Evolutionary conservation across 2,113 vertebrate species (phyloP), one percentile per base, ranked within the genome.

Genomic region (Pitta sordida): DNA sequence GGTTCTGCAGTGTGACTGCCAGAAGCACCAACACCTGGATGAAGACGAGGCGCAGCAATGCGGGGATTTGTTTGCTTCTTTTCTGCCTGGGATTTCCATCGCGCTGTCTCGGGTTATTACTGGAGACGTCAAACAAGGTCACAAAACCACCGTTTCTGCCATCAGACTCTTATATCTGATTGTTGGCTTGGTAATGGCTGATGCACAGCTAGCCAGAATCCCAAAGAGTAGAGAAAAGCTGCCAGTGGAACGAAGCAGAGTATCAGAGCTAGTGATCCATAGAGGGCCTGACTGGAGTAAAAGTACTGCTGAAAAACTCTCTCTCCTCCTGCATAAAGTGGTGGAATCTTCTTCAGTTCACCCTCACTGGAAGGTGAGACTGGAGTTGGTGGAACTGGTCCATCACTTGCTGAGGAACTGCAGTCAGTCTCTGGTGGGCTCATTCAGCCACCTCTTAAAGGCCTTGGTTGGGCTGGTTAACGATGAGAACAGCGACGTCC

Each of bases 351-450:
- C 97, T 27, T 98, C 98, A 1, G 96, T 97, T n/a, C 98, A 99
- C 85, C 98, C 97, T 5, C 99, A 99, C 96, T 99, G 99, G 99
- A 99, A 97, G 81, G 99, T 99, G 32, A 97, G 99, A 37, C 93
- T 99, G 58, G 98, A 98, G 83, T 91, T 99, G 86, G 96, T 98
- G 37, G 98, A 98, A 32, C 87, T 99, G 48, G 98, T 98, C 2
- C 95, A 98, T 26, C 86, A 97, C 88, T 97, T 99, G 44, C 94
- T 99, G 89, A 79, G 92, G 39, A 96, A 83, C 36, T 99, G 99
- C 49, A 97, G 96, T n/a, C 97, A 49, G 29, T 98, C 99, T 0
- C 94, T 99, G 88, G 95, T 94, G 11, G 97, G 96, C 51, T 98
- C 98, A 0, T 97, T 97, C 3, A 97, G 98, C 7, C 97, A 95